These are phyloP conservation scores for Anorthoa munda DNA, from an alignment of 2,888 invertebrate genomes.

Conservation along the genomic window DNA sequence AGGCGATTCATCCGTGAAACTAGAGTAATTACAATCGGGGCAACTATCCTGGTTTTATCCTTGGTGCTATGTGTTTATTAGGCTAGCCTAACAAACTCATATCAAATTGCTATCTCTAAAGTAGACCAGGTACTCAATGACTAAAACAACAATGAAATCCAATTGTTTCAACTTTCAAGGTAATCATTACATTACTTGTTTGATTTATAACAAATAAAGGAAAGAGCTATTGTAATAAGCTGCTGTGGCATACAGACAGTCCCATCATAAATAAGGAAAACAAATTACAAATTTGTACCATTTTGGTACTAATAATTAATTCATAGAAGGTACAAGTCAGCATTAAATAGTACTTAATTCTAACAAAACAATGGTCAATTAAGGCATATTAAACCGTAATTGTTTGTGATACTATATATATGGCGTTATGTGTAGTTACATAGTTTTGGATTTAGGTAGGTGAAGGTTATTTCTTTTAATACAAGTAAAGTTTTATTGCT, in stretches of 20 bases:
- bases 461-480: neutral
- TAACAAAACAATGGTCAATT: conserved; percentile 40
- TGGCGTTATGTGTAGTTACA: conserved; percentile 14
- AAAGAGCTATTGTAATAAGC: neutral
- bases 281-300: too few species aligned
- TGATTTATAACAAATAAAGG: neutral
- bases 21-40: too few species aligned
- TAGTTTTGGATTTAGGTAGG: conserved; percentile 2
- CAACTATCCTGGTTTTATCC: too few species aligned
- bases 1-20: too few species aligned
- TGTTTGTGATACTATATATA: conserved; percentile 29
- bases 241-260: too few species aligned
- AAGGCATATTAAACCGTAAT: conserved; percentile 39
- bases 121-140: neutral
- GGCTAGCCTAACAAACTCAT: too few species aligned
- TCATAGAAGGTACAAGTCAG: conserved; percentile 18
- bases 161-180: neutral
- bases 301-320: neutral
- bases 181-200: conserved; percentile 9
- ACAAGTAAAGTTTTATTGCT: too few species aligned
- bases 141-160: conserved; percentile 5
- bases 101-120: conserved; percentile 15
- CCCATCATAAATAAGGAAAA: too few species aligned
- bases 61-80: too few species aligned
- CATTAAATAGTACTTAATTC: conserved; percentile 1